Conservation (phyloP, 1,140 invertebrate genomes). For the Spodoptera frugiperda region DNA sequence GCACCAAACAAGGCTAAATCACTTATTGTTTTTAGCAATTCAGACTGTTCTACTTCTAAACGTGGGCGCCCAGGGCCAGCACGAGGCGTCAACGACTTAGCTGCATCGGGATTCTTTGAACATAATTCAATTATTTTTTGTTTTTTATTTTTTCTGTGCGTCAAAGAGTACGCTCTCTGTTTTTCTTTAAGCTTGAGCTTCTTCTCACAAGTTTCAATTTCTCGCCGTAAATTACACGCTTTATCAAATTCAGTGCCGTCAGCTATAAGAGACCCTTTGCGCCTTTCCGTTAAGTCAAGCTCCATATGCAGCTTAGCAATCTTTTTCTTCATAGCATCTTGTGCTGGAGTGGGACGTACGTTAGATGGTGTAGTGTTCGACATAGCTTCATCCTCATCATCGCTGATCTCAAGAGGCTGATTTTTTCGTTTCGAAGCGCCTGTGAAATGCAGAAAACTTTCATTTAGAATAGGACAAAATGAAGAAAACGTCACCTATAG, state of each 20-base stretch:
- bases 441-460: background rate
- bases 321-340: constrained; percentile 30
- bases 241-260: constrained; percentile 1
- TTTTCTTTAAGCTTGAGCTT: constrained; percentile 51
- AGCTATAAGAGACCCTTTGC: constrained; percentile 15
- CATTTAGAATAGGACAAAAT: no score
- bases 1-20: constrained; percentile 61
- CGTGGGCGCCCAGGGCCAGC: constrained; percentile 53
- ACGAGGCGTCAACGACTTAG: constrained; percentile 49
- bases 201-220: constrained; percentile 55
- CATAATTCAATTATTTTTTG: constrained; percentile 53
- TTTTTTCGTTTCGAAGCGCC: constrained; percentile 26
- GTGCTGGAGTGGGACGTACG: constrained; percentile 23
- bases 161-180: constrained; percentile 51
- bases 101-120: constrained; percentile 50
- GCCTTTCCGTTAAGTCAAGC: constrained; percentile 19
- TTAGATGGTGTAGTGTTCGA: background rate
- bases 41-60: constrained; percentile 58
- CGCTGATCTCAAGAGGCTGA: constrained; percentile 10
- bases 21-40: constrained; percentile 61
- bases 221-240: constrained; percentile 45
- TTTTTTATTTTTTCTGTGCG: constrained; percentile 55
- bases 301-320: constrained; percentile 17
- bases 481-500: no score
- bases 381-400: background rate